Base-by-base conservation (phyloP, 2,113 vertebrate genomes). In the Mastomys coucha region DNA sequence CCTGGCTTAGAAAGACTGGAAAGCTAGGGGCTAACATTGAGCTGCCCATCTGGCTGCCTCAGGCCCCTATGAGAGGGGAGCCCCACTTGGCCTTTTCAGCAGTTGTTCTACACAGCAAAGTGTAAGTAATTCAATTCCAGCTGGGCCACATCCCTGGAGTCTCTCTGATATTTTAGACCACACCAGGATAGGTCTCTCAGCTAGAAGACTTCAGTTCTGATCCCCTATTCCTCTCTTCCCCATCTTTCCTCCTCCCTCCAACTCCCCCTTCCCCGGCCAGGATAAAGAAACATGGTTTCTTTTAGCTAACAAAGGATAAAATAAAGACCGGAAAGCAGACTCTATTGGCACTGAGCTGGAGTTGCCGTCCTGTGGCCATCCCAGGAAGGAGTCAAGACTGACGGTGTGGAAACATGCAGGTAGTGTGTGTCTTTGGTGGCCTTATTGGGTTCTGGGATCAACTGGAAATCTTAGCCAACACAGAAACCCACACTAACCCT, bases 151-250 rank as follows among this genome's bases (percentile, higher is more conserved):
- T 45, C 89, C 39, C 7, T 20, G 42, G 5, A 13, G 39, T 12
- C 87, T 85, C 11, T 0, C 24, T n/a, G 84, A 42, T 36, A 0
- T 6, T 26, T 65, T 33, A 31, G 20, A 1, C 5, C n/a, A 16
- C 7, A 0, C 19, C 24, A 0, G 42, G 42, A 22, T 1, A 42
- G 84, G 20, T 2, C 39, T 70, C 7, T 13, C 9, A 2, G 0
- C 33, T 1, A 42, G 36, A 69, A 70, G 56, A 0, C 5, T 39
- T 82, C 19, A 13, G 53, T 26, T 63, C 39, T 19, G 28, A 42
- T 5, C 36, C 19, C 81, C 5, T 8, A 1, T 0, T 7, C 24
- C 1, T 26, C 13, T 7, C 10, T 33, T 11, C 19, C 17, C 28
- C n/a, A 24, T 2, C 31, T 5, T 0, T 36, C 51, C 63, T 51